phyloP scores from a whole-genome alignment of 2,888 invertebrate genomes.

The Drosophila setosimentum region DNA sequence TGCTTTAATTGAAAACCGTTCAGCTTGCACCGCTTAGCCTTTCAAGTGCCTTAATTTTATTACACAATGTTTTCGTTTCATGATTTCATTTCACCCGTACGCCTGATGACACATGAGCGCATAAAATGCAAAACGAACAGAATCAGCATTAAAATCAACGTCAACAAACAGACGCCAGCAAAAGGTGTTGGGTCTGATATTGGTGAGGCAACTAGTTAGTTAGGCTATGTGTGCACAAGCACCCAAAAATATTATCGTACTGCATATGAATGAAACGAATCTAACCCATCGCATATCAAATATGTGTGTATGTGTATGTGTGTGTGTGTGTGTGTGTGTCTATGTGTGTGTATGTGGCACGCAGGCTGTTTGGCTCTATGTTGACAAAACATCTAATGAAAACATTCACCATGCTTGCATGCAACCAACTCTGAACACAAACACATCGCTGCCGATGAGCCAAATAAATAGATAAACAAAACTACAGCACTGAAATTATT shows the following conservation, averaged over 20 bases:
- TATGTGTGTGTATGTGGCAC: conserved; percentile 7
- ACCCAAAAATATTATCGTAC: conserved; percentile 4
- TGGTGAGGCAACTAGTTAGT: conserved; percentile 23
- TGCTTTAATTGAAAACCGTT: conserved; percentile 69
- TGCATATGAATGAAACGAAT: conserved; percentile 34
- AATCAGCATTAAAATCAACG: conserved; percentile 66
- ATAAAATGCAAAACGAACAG: conserved; percentile 68
- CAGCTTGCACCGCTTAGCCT: conserved; percentile 30
- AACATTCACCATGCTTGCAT: conserved; percentile 54
- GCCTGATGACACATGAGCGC: conserved; percentile 57
- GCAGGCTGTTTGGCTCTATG: conserved; percentile 25
- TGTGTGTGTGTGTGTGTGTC: neutral
- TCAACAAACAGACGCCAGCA: conserved; percentile 22
- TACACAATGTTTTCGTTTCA: conserved; percentile 51
- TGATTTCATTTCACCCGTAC: conserved; percentile 50
- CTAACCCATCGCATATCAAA: conserved; percentile 10
- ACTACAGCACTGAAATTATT: conserved; percentile 59
- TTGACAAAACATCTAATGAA: conserved; percentile 68
- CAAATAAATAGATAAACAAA: conserved; percentile 64
- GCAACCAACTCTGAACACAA: conserved; percentile 25
- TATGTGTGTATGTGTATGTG: neutral
- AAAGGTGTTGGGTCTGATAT: conserved; percentile 27
- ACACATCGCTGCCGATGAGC: conserved; percentile 36
- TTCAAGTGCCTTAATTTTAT: conserved; percentile 39
- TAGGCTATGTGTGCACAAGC: conserved; percentile 27